phyloP scores from a whole-genome alignment of 2,113 vertebrate genomes.

The Poecilia latipinna region DNA sequence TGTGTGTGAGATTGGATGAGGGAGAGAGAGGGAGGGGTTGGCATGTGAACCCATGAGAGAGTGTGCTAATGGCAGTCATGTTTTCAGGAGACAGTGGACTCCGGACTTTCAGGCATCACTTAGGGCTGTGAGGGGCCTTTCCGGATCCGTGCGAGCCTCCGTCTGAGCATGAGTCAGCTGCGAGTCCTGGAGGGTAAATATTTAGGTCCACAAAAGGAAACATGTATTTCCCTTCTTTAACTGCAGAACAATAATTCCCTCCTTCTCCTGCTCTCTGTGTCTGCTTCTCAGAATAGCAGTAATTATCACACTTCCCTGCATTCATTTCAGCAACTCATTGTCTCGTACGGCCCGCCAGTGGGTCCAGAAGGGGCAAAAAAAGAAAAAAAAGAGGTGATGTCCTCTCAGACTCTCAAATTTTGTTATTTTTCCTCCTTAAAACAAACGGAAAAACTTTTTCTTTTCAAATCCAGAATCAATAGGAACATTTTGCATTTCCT shows the following conservation, averaged over 20 bases:
- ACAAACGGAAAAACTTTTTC: too few relatives aligned
- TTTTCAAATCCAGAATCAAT: too few relatives aligned
- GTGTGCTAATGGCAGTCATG: constrained; percentile 49
- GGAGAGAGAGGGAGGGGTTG: background rate
- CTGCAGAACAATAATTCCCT: constrained; percentile 79
- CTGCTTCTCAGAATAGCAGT: constrained; percentile 76
- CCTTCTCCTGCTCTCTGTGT: constrained; percentile 62
- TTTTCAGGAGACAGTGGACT: constrained; percentile 36
- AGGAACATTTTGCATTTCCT: too few relatives aligned
- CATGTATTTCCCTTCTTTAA: constrained; percentile 80
- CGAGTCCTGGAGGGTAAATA: constrained; percentile 73
- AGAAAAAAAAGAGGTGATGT: constrained; percentile 23
- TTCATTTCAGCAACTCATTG: constrained; percentile 77
- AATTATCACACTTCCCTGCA: constrained; percentile 87
- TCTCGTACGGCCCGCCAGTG: constrained; percentile 39
- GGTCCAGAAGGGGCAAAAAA: background rate
- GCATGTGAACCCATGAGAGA: constrained; percentile 5
- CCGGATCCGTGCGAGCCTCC: constrained; percentile 44
- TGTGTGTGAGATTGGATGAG: constrained; percentile 12
- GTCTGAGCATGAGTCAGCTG: constrained; percentile 76
- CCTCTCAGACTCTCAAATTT: constrained; percentile 15
- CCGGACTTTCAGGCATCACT: constrained; percentile 38
- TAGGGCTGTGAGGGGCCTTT: constrained; percentile 42
- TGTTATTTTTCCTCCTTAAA: background rate
- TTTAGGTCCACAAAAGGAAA: constrained; percentile 76